Base-by-base conservation (phyloP, 2,797 vertebrate species). In the Poeciliopsis paucimaculata region DNA sequence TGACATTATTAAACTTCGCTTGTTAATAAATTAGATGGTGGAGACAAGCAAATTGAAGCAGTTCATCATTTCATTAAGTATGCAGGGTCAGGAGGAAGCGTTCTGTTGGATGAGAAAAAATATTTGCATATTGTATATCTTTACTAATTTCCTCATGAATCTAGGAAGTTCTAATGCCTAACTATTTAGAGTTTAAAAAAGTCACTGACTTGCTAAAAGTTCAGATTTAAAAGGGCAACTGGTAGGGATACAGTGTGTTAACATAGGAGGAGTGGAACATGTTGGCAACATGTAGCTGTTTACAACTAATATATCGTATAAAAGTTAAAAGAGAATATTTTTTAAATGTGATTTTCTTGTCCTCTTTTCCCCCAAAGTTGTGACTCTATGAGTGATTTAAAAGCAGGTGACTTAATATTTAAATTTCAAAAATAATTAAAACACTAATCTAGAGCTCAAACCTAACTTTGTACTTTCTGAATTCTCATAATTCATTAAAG, bases 41-140 rank as follows among this genome's bases (percentile, higher is more conserved):
- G 64, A 87, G 81, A 90, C 41, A 81, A 78, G 89, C 72, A 36
- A 90, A 90, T 76, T 88, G 62, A 88, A 89, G 62, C 72, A 57
- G 70, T 72, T 79, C 84, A 79, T 76, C 77, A 78, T 53, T 79
- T 84, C 84, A 88, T 87, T 88, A 87, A 87, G 84, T 75, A 76
- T 72, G 45, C 75, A 70, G 71, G 55, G 15, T 10, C 31, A 84
- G 86, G 31, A 15, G 55, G 62, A 36, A 81, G 70, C 80, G 77
- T 84, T 75, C 46, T 9, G 2, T 77, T 87, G 31, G 81, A 86
- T 70, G 47, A 60, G 64, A 70, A 73, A 77, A 39, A 77, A 49
- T 55, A 80, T 86, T 83, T 86, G 86, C 84, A 57, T 74, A 62
- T 87, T 85, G 80, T 77, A 80, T 85, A 84, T 89, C 75, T 77